A percentile compares a stretch with the other conserved stretches of the same genome.
Evolutionary conservation across 2,888 invertebrate genomes (phyloP).

Genomic region (Caenorhabditis auriculariae): DNA sequence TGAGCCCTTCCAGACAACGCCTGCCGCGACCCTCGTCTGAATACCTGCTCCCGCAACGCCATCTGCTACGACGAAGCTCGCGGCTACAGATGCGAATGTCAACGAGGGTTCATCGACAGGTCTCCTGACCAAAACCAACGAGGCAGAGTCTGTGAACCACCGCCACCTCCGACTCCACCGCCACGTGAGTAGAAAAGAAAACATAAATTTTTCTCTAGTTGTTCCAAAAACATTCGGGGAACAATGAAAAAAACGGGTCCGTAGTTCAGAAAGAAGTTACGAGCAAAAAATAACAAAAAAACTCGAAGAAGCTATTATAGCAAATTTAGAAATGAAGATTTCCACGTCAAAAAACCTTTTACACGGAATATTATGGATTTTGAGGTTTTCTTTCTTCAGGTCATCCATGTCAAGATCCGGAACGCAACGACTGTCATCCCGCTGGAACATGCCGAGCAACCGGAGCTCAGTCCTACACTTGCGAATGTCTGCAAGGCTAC

Average conservation of each 20-base stretch:
- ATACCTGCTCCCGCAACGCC: constrained; percentile 62
- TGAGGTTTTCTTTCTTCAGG: constrained; percentile 13
- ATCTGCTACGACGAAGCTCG: constrained; percentile 58
- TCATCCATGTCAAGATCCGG: constrained; percentile 62
- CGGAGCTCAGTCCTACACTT: constrained; percentile 59
- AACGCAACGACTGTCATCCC: constrained; percentile 59
- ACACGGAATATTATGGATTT: neutral
- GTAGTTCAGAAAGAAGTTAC: too few species aligned
- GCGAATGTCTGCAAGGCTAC: constrained; percentile 61
- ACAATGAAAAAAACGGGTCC: too few species aligned
- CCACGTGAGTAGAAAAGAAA: constrained; percentile 31
- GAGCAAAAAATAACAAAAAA: neutral
- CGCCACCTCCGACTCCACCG: constrained; percentile 54
- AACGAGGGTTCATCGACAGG: constrained; percentile 56
- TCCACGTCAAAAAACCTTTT: neutral
- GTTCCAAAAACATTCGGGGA: neutral
- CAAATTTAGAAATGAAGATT: neutral
- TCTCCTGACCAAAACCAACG: constrained; percentile 47
- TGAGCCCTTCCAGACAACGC: constrained; percentile 52
- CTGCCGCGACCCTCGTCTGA: constrained; percentile 61
- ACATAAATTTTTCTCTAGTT: neutral
- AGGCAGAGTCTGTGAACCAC: constrained; percentile 61
- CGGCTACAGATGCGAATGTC: constrained; percentile 62
- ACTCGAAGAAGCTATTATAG: neutral
- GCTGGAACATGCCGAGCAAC: constrained; percentile 59